Evolutionary conservation across 1,140 invertebrate species (phyloP).

Genomic region (Drosophila jambulina): DNA sequence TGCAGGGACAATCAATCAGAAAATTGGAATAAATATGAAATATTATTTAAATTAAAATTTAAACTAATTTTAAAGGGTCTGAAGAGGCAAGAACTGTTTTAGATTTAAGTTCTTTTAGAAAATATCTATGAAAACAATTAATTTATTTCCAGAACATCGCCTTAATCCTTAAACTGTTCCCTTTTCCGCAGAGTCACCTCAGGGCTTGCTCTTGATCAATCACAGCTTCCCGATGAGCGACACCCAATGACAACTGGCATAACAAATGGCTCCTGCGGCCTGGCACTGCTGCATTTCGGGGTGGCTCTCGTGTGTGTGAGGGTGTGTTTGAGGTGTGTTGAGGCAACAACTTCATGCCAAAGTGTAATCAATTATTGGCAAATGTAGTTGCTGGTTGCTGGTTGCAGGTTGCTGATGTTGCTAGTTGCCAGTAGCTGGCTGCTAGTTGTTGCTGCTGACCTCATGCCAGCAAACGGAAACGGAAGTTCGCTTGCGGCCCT

Average conservation of each 20-base stretch:
- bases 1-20: conserved; percentile 6
- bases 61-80: not conserved
- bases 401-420: conserved; percentile 4
- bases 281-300: conserved; percentile 22
- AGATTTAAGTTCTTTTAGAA: not conserved
- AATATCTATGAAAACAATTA: not conserved
- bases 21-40: too few species aligned
- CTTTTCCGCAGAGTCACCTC: not conserved
- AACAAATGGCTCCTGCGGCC: conserved; percentile 60
- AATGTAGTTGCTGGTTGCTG: conserved; percentile 59
- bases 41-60: not conserved
- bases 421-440: not conserved
- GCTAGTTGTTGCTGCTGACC: conserved; percentile 50
- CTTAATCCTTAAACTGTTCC: too few species aligned
- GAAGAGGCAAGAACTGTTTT: not conserved
- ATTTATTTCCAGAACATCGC: not conserved
- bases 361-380: conserved; percentile 82
- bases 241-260: conserved; percentile 44
- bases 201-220: conserved; percentile 18
- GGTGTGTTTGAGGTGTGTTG: conserved; percentile 26
- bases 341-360: conserved; percentile 74
- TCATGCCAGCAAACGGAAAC: conserved; percentile 69
- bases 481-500: conserved; percentile 44
- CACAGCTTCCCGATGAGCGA: conserved; percentile 31
- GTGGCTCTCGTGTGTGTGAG: not conserved